Evolutionary conservation across 2,888 invertebrate genomes (phyloP).

Genomic region (Orthosia gracilis): DNA sequence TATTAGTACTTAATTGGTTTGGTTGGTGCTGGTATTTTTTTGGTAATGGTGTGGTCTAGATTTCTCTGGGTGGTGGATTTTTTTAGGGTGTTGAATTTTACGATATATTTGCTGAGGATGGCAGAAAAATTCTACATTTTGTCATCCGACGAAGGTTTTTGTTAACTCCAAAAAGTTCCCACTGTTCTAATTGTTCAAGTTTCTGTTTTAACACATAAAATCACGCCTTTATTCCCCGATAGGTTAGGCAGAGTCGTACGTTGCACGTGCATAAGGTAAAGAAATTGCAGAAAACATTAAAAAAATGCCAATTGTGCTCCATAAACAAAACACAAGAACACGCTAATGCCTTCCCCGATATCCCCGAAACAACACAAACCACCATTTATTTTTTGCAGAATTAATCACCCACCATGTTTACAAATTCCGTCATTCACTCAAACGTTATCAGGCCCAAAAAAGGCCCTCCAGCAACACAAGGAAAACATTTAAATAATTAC

Average conservation of each 20-base stretch:
- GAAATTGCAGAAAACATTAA: background rate
- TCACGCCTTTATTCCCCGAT: too few relatives aligned
- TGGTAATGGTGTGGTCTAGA: slow-evolving; percentile 38
- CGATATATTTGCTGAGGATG: background rate
- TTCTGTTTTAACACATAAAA: too few relatives aligned
- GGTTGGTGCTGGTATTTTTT: slow-evolving; percentile 57
- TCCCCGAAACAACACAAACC: background rate
- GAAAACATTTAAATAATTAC: slow-evolving; percentile 65
- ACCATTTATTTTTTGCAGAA: slow-evolving; percentile 48
- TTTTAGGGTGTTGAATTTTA: slow-evolving; percentile 13
- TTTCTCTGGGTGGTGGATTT: slow-evolving; percentile 18
- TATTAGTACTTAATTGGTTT: slow-evolving; percentile 57
- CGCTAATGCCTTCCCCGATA: slow-evolving; percentile 15
- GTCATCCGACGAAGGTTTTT: background rate
- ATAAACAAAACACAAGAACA: slow-evolving; percentile 4
- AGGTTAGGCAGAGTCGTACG: too few relatives aligned
- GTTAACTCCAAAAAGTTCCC: too few relatives aligned
- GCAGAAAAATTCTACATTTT: background rate
- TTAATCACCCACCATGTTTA: slow-evolving; percentile 54
- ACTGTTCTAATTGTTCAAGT: too few relatives aligned
- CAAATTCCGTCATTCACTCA: slow-evolving; percentile 59
- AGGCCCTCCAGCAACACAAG: slow-evolving; percentile 47
- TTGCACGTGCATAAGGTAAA: too few relatives aligned
- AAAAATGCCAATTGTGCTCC: background rate
- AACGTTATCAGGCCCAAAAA: slow-evolving; percentile 57